Evolutionary conservation across 2,797 vertebrate genomes (phyloP).

Genomic region (Esox lucius): DNA sequence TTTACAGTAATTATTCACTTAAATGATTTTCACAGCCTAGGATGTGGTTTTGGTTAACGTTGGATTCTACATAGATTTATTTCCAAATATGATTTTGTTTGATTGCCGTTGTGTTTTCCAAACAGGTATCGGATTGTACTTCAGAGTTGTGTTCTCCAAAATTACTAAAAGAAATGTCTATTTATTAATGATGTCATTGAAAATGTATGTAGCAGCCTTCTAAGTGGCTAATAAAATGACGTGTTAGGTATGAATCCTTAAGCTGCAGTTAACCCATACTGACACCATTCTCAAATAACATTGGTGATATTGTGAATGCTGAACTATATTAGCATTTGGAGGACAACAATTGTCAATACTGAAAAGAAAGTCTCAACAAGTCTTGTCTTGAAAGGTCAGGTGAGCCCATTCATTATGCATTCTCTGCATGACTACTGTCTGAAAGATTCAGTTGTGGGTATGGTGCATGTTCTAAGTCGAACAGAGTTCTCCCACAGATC

Average conservation of each 20-base stretch:
- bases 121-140: conserved; percentile 49
- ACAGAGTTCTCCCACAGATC: conserved; percentile 31
- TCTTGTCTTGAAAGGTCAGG: conserved; percentile 40
- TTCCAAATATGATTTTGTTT: conserved; percentile 27
- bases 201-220: conserved; percentile 20
- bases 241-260: conserved; percentile 13
- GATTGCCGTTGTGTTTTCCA: conserved; percentile 12
- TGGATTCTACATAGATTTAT: conserved; percentile 29
- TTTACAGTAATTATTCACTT: conserved; percentile 63
- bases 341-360: conserved; percentile 35
- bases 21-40: conserved; percentile 19
- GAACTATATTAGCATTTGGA: conserved; percentile 34
- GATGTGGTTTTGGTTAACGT: conserved; percentile 14
- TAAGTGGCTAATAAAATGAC: conserved; percentile 18
- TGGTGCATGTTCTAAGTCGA: not conserved
- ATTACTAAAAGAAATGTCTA: conserved; percentile 35
- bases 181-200: conserved; percentile 7
- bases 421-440: not conserved
- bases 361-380: conserved; percentile 44
- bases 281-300: conserved; percentile 43
- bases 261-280: conserved; percentile 47
- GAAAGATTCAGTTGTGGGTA: too few species aligned
- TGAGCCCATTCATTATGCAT: conserved; percentile 43
- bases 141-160: not conserved
- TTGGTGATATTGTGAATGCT: conserved; percentile 16